phyloP scores from a whole-genome alignment of 64 coral and sea anemone genomes.

The Stichodactyla helianthus region DNA sequence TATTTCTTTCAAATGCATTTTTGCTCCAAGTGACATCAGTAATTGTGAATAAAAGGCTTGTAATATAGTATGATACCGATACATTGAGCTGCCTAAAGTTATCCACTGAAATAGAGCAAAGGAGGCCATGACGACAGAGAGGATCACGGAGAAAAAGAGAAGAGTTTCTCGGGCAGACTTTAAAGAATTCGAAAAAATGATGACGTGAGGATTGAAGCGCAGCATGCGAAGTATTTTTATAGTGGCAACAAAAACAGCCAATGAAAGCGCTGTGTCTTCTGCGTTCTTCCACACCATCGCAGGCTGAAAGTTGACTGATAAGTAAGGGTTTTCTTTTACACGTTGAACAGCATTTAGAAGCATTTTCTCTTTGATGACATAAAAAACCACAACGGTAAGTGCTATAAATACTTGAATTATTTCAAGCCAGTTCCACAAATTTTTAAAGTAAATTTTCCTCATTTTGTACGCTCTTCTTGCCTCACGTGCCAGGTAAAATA shows the following conservation, averaged over 20 bases:
- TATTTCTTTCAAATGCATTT: constrained; percentile 45
- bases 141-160: constrained; percentile 37
- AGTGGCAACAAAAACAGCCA: constrained; percentile 59
- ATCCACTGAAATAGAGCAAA: constrained; percentile 29
- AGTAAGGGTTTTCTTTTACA: constrained; percentile 59
- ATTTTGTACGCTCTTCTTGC: constrained; percentile 22
- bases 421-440: constrained; percentile 70
- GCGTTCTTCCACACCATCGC: constrained; percentile 35
- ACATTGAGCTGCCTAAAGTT: constrained; percentile 40
- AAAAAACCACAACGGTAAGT: constrained; percentile 36
- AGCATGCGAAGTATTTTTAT: constrained; percentile 63
- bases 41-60: constrained; percentile 51
- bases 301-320: constrained; percentile 52
- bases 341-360: constrained; percentile 30
- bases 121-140: constrained; percentile 44
- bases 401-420: constrained; percentile 39
- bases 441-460: constrained; percentile 46
- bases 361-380: constrained; percentile 43
- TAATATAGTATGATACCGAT: constrained; percentile 28
- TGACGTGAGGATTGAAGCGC: constrained; percentile 68
- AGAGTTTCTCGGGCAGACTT: constrained; percentile 37
- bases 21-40: constrained; percentile 54
- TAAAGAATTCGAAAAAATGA: constrained; percentile 62
- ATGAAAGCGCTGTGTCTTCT: constrained; percentile 50
- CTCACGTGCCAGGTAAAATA: constrained; percentile 42